These are phyloP conservation scores for Chrysopilus asiliformis DNA, from an alignment of 2,888 invertebrate genomes.

Conservation along the genomic window DNA sequence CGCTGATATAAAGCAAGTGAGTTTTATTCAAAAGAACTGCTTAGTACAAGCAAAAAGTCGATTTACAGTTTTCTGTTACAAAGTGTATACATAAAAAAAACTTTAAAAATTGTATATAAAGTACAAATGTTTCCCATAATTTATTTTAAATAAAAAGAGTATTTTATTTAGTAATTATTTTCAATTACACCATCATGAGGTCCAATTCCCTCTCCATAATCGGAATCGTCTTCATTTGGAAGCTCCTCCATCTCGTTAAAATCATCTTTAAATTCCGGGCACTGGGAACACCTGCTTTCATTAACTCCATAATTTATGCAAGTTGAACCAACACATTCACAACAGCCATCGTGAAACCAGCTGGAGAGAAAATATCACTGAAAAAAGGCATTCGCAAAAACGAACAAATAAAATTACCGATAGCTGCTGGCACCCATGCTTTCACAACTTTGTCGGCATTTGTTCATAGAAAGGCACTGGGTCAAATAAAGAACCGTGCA, in stretches of 20 bases:
- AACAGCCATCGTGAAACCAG: constrained; percentile 93
- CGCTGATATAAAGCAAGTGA: too few relatives aligned
- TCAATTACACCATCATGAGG: too few relatives aligned
- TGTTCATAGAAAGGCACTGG: constrained; percentile 76
- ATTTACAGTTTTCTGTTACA: too few relatives aligned
- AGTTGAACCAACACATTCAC: constrained; percentile 79
- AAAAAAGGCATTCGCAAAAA: not conserved
- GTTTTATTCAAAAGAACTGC: too few relatives aligned
- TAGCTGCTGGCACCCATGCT: constrained; percentile 35
- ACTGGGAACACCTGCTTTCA: constrained; percentile 60
- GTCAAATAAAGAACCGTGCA: constrained; percentile 87
- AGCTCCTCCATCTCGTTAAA: constrained; percentile 31
- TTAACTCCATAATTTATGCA: constrained; percentile 84
- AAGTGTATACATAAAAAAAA: too few relatives aligned
- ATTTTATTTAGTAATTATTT: too few relatives aligned
- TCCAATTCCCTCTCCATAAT: constrained; percentile 49
- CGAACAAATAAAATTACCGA: constrained; percentile 16
- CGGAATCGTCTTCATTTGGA: constrained; percentile 33
- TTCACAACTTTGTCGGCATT: constrained; percentile 66
- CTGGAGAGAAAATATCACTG: not conserved
- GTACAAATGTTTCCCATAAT: too few relatives aligned
- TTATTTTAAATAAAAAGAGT: too few relatives aligned
- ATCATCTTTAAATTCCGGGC: constrained; percentile 43
- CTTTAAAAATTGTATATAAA: too few relatives aligned
- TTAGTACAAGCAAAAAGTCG: too few relatives aligned